Evolutionary conservation across 2,888 invertebrate genomes (phyloP).

Genomic region (Hofmannophila pseudospretella): DNA sequence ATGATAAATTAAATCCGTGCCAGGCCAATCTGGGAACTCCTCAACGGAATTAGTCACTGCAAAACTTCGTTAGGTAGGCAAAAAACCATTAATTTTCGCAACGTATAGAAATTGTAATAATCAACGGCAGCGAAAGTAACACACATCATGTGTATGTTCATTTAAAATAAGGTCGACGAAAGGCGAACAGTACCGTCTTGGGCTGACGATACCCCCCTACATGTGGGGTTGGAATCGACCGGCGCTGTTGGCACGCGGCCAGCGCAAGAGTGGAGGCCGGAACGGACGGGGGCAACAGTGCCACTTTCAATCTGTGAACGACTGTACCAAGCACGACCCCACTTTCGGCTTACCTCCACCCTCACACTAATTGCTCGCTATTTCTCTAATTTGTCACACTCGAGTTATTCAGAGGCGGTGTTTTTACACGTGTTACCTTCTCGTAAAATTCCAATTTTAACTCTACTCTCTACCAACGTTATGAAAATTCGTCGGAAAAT

Average conservation of each 20-base stretch:
- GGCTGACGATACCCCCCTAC: constrained; percentile 16
- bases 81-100: too few species aligned
- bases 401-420: too few species aligned
- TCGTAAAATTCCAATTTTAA: too few species aligned
- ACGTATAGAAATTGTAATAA: too few species aligned
- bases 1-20: constrained; percentile 12
- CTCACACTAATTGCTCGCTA: constrained; percentile 1
- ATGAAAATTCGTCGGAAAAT: too few species aligned
- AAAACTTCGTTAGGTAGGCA: too few species aligned
- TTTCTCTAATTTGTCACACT: constrained; percentile 1
- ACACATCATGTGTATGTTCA: too few species aligned
- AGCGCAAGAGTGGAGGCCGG: constrained; percentile 24
- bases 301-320: constrained; percentile 28
- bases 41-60: too few species aligned
- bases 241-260: constrained; percentile 46
- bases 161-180: constrained; percentile 16
- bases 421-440: not conserved
- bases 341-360: constrained; percentile 1
- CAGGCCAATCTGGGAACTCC: too few species aligned
- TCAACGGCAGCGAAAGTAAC: too few species aligned
- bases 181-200: constrained; percentile 12
- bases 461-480: too few species aligned
- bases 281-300: constrained; percentile 33
- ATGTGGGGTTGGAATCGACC: constrained; percentile 45
- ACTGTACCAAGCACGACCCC: constrained; percentile 21